These are phyloP conservation scores for Hippasteria phrygiana DNA, from an alignment of 53 echinoderm and acorn worm genomes.

Conservation along the genomic window DNA sequence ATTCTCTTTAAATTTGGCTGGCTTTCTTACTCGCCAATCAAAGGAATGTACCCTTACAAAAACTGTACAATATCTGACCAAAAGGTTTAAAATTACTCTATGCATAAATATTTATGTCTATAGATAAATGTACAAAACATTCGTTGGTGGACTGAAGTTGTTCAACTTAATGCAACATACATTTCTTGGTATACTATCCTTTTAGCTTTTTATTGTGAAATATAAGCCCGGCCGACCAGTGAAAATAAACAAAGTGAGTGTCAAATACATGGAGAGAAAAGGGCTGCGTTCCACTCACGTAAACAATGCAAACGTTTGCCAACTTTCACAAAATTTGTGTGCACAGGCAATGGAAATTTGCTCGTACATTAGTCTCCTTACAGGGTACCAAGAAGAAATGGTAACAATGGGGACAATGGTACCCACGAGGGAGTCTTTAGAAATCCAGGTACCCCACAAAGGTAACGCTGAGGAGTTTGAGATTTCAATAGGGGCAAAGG, in stretches of 20 bases:
- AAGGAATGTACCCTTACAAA: constrained; percentile 47
- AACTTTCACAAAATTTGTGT: too few species aligned
- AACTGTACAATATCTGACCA: constrained; percentile 31
- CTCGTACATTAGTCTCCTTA: too few species aligned
- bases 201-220: neutral
- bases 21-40: neutral
- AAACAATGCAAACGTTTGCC: too few species aligned
- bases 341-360: too few species aligned
- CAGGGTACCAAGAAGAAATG: too few species aligned
- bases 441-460: too few species aligned
- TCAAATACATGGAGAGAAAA: too few species aligned
- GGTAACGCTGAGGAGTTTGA: too few species aligned
- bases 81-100: constrained; percentile 15
- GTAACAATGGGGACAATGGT: too few species aligned
- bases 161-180: neutral
- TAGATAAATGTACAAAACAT: neutral
- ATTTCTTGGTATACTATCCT: neutral
- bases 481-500: too few species aligned
- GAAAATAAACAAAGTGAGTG: neutral
- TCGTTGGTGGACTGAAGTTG: neutral
- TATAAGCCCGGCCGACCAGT: neutral
- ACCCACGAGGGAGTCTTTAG: too few species aligned
- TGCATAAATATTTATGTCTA: constrained; percentile 16
- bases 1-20: neutral
- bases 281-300: too few species aligned